Conservation (phyloP, 2,113 vertebrate genomes). For the Phalacrocorax aristotelis region DNA sequence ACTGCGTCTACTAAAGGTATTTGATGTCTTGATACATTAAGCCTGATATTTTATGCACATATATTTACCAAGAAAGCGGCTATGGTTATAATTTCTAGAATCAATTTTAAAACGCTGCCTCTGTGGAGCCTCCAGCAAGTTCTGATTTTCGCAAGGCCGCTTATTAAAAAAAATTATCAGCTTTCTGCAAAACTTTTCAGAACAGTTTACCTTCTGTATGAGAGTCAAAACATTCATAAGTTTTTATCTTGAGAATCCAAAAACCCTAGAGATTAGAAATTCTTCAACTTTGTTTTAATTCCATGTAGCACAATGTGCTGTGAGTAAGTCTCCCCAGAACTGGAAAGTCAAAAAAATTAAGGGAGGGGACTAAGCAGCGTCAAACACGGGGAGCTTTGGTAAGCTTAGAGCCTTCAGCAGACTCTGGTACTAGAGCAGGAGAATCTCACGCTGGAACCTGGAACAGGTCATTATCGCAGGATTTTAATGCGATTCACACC, state of each 20-base stretch:
- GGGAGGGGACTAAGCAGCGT: not conserved
- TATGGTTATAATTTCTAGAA: not conserved
- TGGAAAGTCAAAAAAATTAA: not conserved
- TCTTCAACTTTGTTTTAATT: not conserved
- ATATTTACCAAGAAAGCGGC: not conserved
- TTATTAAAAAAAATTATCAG: not conserved
- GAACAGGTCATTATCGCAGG: not conserved
- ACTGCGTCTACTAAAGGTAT: not conserved
- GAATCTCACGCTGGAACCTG: not conserved
- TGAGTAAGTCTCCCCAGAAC: not conserved
- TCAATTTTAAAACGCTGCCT: not conserved
- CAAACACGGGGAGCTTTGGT: not conserved
- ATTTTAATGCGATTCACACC: not conserved
- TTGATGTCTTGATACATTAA: not conserved
- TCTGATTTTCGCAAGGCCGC: not conserved
- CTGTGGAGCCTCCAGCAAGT: not conserved
- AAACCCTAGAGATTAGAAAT: not conserved
- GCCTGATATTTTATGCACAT: not conserved
- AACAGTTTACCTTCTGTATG: not conserved
- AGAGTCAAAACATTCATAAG: not conserved
- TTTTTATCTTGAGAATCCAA: not conserved
- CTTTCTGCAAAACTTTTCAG: not conserved
- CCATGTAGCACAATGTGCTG: not conserved
- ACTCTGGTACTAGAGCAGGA: not conserved
- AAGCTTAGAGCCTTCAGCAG: not conserved